phyloP scores from a whole-genome alignment of 2,797 vertebrate genomes.

The Stomatorhinus walkeri region DNA sequence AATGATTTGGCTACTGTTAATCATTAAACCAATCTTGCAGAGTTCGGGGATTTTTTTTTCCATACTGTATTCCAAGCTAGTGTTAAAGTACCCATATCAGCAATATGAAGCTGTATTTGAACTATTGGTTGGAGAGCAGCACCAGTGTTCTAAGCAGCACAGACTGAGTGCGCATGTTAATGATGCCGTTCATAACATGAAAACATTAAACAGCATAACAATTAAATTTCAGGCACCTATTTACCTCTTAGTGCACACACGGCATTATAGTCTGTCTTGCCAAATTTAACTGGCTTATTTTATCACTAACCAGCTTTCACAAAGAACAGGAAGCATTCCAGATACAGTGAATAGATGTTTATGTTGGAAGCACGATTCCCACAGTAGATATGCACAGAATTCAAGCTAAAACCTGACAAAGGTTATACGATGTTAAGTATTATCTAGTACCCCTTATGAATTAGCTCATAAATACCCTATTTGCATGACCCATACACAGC shows the following conservation, averaged over 20 bases:
- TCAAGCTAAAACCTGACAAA: background rate
- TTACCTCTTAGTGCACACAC: background rate
- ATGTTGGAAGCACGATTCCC: background rate
- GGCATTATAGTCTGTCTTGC: background rate
- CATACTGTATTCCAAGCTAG: background rate
- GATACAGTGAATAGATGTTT: background rate
- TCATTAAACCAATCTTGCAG: background rate
- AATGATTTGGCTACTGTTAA: background rate
- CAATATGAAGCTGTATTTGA: background rate
- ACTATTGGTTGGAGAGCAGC: background rate
- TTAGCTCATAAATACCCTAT: background rate
- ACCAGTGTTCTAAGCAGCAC: background rate
- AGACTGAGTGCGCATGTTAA: background rate
- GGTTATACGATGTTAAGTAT: background rate
- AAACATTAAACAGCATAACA: background rate
- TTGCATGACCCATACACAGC: background rate
- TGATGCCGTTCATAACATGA: background rate
- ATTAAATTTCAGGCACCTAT: constrained; percentile 8
- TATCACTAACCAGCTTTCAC: background rate
- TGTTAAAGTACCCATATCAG: background rate
- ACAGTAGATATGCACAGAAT: constrained; percentile 13
- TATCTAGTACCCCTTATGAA: background rate
- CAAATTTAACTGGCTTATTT: constrained; percentile 8
- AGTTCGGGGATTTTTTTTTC: background rate
- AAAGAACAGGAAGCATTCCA: background rate